Evolutionary conservation across 2,888 invertebrate genomes (phyloP), one percentile per base, ranked within the genome.

Genomic region (Platerodrilus igneus): DNA sequence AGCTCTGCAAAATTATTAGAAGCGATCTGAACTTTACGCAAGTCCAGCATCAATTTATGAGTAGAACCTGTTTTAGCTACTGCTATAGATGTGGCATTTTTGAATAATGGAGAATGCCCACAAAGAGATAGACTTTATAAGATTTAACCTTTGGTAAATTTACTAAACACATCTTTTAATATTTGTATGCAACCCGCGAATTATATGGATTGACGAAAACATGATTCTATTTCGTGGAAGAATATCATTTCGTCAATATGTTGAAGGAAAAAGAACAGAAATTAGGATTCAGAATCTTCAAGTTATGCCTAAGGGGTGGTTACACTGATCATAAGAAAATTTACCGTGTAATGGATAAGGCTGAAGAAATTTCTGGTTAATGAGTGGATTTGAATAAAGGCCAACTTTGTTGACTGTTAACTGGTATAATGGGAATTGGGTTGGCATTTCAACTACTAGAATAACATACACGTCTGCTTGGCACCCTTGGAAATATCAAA

Each of bases 381-480:
- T n/a, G n/a, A n/a, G n/a, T n/a, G n/a, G n/a, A n/a, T n/a, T n/a
- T n/a, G n/a, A n/a, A n/a, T n/a, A n/a, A 49, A n/a, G 50, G 1
- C 55, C 56, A 39, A 56, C 55, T 4, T 7, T 60, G 15, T 46
- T 38, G 15, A 58, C 57, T 5, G 59, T 61, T 42, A 61, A 60
- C 38, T 59, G 55, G 55, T 58, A 59, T 37, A 60, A 62, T 14
- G 60, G 57, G n/a, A 43, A 39, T 62, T n/a, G 49, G 55, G 4
- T 45, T 64, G 31, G 60, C 59, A 15, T 53, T 19, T n/a, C 21
- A 56, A 29, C 45, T 63, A 31, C 37, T 62, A 32, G 20, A 53
- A 10, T 45, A 57, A 31, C 48, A 58, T 23, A 62, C 60, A 5
- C 57, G 62, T 52, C 42, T 61, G 18, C 45, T 59, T 36, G 61